These are phyloP conservation scores for Drosophila infuscata DNA, from an alignment of 2,888 invertebrate species.

Conservation along the genomic window DNA sequence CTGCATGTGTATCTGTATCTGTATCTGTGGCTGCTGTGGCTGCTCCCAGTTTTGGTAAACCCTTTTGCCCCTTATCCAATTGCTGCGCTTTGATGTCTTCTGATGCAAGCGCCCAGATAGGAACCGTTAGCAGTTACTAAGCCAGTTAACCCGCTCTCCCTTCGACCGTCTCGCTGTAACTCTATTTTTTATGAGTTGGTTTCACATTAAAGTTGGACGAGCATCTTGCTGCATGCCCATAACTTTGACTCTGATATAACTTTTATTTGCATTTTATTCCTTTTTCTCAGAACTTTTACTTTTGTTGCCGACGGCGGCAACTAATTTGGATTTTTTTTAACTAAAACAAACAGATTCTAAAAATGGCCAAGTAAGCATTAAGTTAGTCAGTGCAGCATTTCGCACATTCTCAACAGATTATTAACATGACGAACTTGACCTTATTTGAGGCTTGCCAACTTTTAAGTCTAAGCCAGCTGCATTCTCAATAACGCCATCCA, in stretches of 20 bases:
- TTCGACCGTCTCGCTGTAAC: constrained; percentile 9
- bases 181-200: constrained; percentile 62
- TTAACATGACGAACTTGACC: constrained; percentile 36
- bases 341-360: constrained; percentile 20
- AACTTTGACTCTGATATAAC: constrained; percentile 62
- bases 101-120: constrained; percentile 68
- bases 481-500: neutral
- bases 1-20: constrained; percentile 33
- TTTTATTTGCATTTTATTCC: constrained; percentile 73
- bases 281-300: constrained; percentile 47
- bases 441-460: constrained; percentile 3
- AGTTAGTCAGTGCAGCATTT: constrained; percentile 18
- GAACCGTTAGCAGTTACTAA: constrained; percentile 54
- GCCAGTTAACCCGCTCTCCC: constrained; percentile 36
- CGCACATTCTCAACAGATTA: constrained; percentile 8
- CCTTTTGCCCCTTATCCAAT: constrained; percentile 25
- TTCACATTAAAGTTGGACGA: constrained; percentile 32
- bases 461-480: neutral
- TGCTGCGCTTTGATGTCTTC: constrained; percentile 69
- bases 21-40: constrained; percentile 51
- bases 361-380: constrained; percentile 20
- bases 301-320: constrained; percentile 16
- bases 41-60: constrained; percentile 28
- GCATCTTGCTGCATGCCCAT: constrained; percentile 55
- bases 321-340: constrained; percentile 45